Evolutionary conservation across 2,797 vertebrate species (phyloP), one percentile per base, ranked within the genome.

Genomic region (Fistularia tabacaria): DNA sequence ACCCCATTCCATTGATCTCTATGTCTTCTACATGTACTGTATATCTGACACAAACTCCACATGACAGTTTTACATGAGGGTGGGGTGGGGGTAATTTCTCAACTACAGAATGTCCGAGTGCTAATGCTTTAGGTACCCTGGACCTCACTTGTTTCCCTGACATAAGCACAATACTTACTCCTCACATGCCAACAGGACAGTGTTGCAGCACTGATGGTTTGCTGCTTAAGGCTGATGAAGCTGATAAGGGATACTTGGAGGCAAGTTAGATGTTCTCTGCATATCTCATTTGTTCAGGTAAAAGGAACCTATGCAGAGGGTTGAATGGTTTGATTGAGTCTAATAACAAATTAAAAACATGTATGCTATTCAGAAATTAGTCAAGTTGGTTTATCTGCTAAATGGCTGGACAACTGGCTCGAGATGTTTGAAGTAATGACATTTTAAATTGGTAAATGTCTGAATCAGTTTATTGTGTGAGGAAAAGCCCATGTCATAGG

Each of bases 21-120:
- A 25, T 25, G 25, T 25, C 25, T 25, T 25, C 25, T 25, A 25
- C 25, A 25, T 25, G 25, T 25, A 25, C 25, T 40, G 39, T 8
- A 40, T 40, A 51, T 40, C 39, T 7, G 10, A 25, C 13, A 46
- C 38, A 54, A 47, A 43, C 46, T 54, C 40, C 40, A 14, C 54
- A 73, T 83, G 82, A 88, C 63, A 64, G 36, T 3, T 3, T 36
- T 12, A 62, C 45, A 49, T 40, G 49, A 14, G 58, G 64, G 66
- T 14, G 49, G 50, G 52, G 71, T 79, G 79, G 37, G 66, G n/a
- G n/a, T n/a, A n/a, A n/a, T n/a, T 82, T 73, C 77, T 68, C 66
- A 58, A 59, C 60, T 61, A 51, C 56, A 80, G 73, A 86, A 76
- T 78, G 77, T 81, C 81, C 55, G 15, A 60, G 69, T 71, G 69